Evolutionary conservation across 2,113 vertebrate genomes (phyloP).

Genomic region (Clarias magur): DNA sequence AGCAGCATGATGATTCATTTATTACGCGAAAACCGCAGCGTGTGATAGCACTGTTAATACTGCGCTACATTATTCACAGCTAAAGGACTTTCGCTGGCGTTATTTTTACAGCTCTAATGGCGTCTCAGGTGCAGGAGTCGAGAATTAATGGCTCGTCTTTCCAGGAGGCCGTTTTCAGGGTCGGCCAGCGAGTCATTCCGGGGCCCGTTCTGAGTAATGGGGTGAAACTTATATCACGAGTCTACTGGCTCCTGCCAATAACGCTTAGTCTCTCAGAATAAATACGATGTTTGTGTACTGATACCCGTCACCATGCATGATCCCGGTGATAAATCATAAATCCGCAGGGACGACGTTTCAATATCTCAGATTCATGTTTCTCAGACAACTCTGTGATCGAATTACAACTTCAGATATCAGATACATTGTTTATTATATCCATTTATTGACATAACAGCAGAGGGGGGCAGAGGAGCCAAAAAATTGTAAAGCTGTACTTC

Average conservation of each 20-base stretch:
- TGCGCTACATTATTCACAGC: slow-evolving; percentile 17
- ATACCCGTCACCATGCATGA: too few relatives aligned
- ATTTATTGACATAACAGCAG: not conserved
- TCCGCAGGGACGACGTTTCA: not conserved
- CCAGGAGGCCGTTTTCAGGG: slow-evolving; percentile 16
- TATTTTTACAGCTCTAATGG: slow-evolving; percentile 6
- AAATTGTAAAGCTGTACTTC: too few relatives aligned
- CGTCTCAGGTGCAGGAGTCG: slow-evolving; percentile 1
- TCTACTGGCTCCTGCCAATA: not conserved
- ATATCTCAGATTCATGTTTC: not conserved
- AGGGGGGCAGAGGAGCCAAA: too few relatives aligned
- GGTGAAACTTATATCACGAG: not conserved
- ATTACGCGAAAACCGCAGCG: slow-evolving; percentile 27
- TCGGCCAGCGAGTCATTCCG: not conserved
- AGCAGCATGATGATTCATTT: slow-evolving; percentile 36
- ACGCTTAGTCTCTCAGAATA: not conserved
- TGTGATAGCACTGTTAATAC: slow-evolving; percentile 28
- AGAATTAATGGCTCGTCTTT: not conserved
- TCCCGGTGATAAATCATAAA: not conserved
- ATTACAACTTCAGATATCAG: not conserved
- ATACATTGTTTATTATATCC: not conserved
- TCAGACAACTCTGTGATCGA: not conserved
- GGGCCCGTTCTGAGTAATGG: not conserved
- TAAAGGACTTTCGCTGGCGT: slow-evolving; percentile 12
- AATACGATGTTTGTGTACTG: not conserved